Percentiles rank a stretch among this genome's conserved stretches.
phyloP scores from a whole-genome alignment of 2,113 vertebrate species.

The Aythya baeri region DNA sequence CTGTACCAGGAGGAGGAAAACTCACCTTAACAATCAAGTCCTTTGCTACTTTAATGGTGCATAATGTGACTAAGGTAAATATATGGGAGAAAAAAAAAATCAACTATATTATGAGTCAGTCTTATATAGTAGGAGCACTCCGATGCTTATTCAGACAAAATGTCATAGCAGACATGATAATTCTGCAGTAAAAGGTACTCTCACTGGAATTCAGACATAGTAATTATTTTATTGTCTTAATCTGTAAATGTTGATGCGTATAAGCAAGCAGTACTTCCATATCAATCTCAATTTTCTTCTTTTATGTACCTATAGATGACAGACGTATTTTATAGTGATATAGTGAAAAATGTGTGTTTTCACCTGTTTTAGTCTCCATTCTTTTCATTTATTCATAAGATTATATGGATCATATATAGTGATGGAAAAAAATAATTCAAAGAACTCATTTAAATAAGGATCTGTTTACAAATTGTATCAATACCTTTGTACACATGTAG shows the following conservation, averaged over 20 bases:
- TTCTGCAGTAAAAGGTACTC: background rate
- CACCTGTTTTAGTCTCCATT: background rate
- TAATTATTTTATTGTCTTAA: background rate
- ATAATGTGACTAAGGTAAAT: background rate
- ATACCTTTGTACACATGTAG: slow-evolving; percentile 63
- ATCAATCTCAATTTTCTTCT: background rate
- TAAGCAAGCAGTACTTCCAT: background rate
- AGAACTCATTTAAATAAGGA: slow-evolving; percentile 62
- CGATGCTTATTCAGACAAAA: background rate
- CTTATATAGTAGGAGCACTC: background rate
- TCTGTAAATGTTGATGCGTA: background rate
- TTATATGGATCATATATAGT: background rate
- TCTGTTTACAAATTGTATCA: slow-evolving; percentile 16
- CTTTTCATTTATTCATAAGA: background rate
- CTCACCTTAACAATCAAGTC: background rate
- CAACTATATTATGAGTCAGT: background rate
- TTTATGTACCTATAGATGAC: background rate
- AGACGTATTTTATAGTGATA: slow-evolving; percentile 23
- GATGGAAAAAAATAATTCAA: slow-evolving; percentile 50
- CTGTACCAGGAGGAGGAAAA: background rate
- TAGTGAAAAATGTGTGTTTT: slow-evolving; percentile 4
- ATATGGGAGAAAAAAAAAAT: background rate
- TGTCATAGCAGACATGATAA: background rate
- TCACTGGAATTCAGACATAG: background rate
- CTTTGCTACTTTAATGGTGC: background rate